Base-by-base conservation (phyloP, 2,113 vertebrate genomes). In the Turnix velox region DNA sequence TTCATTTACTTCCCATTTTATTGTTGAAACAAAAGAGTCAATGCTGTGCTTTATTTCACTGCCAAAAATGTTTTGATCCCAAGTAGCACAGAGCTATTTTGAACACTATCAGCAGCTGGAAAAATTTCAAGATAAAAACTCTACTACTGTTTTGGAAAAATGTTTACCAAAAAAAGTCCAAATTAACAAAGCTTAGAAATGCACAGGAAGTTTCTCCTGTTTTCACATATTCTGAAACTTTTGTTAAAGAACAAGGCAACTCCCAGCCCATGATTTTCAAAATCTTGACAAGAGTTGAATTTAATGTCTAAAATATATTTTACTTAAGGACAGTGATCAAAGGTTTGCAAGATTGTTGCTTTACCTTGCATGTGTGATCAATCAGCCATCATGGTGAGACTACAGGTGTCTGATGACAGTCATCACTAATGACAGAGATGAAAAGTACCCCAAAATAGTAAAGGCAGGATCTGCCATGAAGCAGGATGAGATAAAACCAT, bases 11-110 rank as follows among this genome's bases (percentile, higher is more conserved):
- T 79, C 31, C 18, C 37, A 33, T 61, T 73, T 84, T 84, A 43
- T 30, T 57, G 27, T 27, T 91, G 84, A 95, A 95, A 92, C 17
- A 91, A 68, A 95, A 19, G 14, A 66, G 39, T 75, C 71, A 90
- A 61, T 31, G 12, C 8, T 52, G 35, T 69, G 11, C 54, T 84
- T 93, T 72, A 46, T 76, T 95, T 91, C 58, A 46, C 55, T 90
- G 78, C 49, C 88, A 88, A 49, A 93, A 84, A 30, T 39, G 17
- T 80, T 90, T 91, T 55, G 37, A 51, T 89, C 35, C 30, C 9
- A 72, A 28, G 59, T 6, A 92, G 65, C 43, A 69, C 27, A 73
- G 49, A 86, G n/a, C 20, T 59, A 88, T 87, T 83, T 82, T 84
- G 58, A 90, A 90, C 58, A 45, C 8, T 45, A 85, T 22, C 71